Percentiles rank a stretch among this genome's conserved stretches.
phyloP scores from a whole-genome alignment of 2,888 invertebrate species.

The Adela reaumurella region DNA sequence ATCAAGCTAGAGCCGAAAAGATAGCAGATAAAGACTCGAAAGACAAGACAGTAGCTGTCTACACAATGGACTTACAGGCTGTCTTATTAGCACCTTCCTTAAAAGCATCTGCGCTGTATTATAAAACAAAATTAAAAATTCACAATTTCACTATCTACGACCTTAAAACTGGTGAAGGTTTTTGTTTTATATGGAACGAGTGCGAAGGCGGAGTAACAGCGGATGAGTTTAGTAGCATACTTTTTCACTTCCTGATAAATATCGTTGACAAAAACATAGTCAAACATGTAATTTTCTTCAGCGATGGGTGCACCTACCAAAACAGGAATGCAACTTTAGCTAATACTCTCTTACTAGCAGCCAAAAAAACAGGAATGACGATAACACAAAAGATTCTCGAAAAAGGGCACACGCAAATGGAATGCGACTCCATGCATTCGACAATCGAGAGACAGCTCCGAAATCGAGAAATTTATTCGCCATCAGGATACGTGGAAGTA shows the following conservation, averaged over 20 bases:
- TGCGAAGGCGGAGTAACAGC: not conserved
- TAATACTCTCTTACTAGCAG: too few species aligned
- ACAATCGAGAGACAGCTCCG: not conserved
- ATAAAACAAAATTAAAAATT: conserved; percentile 1
- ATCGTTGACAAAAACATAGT: not conserved
- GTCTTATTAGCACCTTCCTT: not conserved
- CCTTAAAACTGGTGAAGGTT: not conserved
- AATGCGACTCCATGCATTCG: not conserved
- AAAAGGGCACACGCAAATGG: not conserved
- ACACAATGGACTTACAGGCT: not conserved
- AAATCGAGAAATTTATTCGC: not conserved
- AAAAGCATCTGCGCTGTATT: conserved; percentile 1
- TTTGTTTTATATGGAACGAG: not conserved
- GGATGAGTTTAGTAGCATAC: not conserved
- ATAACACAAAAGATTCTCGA: not conserved
- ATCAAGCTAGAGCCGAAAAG: too few species aligned
- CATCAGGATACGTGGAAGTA: too few species aligned
- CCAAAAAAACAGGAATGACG: too few species aligned
- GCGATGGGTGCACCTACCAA: too few species aligned
- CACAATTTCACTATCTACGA: conserved; percentile 1
- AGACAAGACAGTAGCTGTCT: too few species aligned
- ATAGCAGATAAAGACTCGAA: too few species aligned
- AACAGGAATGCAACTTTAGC: too few species aligned
- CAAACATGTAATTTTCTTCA: too few species aligned
- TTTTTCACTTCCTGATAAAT: not conserved